Conservation (phyloP, 1,140 invertebrate species). For the Ceratina australensis region DNA sequence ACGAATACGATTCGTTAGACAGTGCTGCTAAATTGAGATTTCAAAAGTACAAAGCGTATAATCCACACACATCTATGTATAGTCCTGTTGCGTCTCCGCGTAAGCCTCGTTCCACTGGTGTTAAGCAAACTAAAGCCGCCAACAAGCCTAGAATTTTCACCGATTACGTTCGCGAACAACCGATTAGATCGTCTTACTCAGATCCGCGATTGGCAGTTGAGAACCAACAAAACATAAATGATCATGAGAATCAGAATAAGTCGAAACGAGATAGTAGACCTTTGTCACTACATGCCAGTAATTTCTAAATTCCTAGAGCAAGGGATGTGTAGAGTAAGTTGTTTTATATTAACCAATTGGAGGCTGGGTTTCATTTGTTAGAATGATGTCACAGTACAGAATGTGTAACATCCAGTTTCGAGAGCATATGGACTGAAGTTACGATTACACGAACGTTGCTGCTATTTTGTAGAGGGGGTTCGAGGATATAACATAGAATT, state of each 20-base stretch:
- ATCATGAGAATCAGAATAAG: slow-evolving; percentile 44
- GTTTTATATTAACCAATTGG: background rate
- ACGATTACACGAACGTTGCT: background rate
- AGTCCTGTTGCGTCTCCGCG: slow-evolving; percentile 67
- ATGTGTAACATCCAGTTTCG: background rate
- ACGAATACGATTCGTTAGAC: slow-evolving; percentile 70
- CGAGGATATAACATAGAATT: slow-evolving; percentile 55
- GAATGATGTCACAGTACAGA: no score
- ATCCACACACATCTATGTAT: slow-evolving; percentile 61
- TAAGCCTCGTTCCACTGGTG: slow-evolving; percentile 45
- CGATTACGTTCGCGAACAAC: slow-evolving; percentile 71
- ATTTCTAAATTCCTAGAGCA: slow-evolving; percentile 51
- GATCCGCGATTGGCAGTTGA: slow-evolving; percentile 71
- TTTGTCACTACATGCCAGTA: slow-evolving; percentile 70
- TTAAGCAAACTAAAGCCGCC: slow-evolving; percentile 53
- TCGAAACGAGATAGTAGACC: slow-evolving; percentile 69
- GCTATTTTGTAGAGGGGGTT: slow-evolving; percentile 1
- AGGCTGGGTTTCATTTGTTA: background rate
- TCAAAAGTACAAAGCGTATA: slow-evolving; percentile 64
- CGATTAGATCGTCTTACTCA: slow-evolving; percentile 72
- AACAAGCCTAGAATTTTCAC: slow-evolving; percentile 69
- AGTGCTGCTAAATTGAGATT: slow-evolving; percentile 54
- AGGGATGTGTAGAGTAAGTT: background rate
- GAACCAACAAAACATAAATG: slow-evolving; percentile 53
- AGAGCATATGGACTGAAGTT: slow-evolving; percentile 23